Conservation (phyloP, 2,888 invertebrate species). For the Polyommatus iphigenia region DNA sequence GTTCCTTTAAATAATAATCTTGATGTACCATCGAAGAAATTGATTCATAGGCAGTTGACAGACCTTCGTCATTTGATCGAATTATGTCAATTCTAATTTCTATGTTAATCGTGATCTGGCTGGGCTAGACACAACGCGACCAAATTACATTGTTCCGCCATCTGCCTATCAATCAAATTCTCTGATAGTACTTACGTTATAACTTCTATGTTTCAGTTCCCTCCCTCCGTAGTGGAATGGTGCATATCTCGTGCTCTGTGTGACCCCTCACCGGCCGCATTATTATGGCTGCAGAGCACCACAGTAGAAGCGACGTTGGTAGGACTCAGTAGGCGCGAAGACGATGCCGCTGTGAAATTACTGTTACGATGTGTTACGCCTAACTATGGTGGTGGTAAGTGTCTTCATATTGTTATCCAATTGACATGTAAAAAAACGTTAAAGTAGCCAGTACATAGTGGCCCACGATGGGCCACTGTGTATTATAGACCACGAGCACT, state of each 20-base stretch:
- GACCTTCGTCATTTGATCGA: no score
- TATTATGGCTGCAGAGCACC: conserved; percentile 42
- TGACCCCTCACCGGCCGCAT: conserved; percentile 55
- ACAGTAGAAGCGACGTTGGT: conserved; percentile 62
- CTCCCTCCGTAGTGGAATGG: conserved; percentile 57
- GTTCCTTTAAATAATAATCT: no score
- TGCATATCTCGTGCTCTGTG: conserved; percentile 64
- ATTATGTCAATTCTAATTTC: no score
- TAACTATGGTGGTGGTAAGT: conserved; percentile 43
- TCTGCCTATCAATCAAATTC: not conserved
- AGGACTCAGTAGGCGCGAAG: conserved; percentile 37
- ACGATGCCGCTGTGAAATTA: conserved; percentile 34
- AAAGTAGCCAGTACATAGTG: no score
- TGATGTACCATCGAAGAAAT: no score
- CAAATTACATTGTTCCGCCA: no score
- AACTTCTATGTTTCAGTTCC: conserved; percentile 52
- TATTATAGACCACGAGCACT: no score
- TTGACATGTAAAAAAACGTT: no score
- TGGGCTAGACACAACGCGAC: no score
- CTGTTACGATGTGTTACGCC: conserved; percentile 47
- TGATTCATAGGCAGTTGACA: no score
- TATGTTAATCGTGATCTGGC: no score
- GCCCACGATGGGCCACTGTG: no score
- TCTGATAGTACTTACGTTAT: not conserved
- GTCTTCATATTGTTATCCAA: not conserved